phyloP scores from a whole-genome alignment of 2,888 invertebrate species.

The Cataglyphis altisquamis region DNA sequence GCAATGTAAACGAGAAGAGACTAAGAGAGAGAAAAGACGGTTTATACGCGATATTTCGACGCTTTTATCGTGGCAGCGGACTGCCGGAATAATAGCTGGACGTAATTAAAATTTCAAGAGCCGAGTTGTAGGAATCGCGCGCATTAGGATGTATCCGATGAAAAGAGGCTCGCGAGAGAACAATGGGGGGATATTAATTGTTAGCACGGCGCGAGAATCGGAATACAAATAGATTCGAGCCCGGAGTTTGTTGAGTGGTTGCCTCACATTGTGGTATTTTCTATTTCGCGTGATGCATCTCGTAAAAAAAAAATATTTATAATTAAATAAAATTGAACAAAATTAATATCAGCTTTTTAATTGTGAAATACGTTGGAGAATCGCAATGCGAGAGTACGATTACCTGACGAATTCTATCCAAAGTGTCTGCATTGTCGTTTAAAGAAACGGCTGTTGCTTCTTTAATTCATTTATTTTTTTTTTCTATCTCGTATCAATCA shows the following conservation, averaged over 20 bases:
- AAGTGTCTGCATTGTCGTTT: not conserved
- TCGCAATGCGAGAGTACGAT: not conserved
- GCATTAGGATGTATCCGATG: conserved; percentile 38
- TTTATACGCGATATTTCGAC: not conserved
- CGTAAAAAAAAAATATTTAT: not conserved
- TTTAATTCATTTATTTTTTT: not conserved
- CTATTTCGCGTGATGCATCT: not conserved
- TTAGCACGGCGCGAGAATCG: not conserved
- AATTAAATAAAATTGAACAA: not conserved
- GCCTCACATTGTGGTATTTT: not conserved
- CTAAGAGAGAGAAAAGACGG: not conserved
- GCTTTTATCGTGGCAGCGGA: conserved; percentile 14
- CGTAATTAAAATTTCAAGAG: conserved; percentile 40
- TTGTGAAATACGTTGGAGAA: not conserved
- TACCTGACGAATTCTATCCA: not conserved
- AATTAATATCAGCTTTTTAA: conserved; percentile 1
- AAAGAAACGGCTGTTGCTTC: not conserved
- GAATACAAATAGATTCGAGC: conserved; percentile 24
- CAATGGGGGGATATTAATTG: conserved; percentile 36
- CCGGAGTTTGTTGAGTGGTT: not conserved
- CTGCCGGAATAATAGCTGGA: conserved; percentile 21
- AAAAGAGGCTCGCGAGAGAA: conserved; percentile 19
- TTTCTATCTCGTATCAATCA: not conserved
- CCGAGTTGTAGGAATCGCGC: conserved; percentile 25
- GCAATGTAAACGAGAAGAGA: not conserved